phyloP scores from a whole-genome alignment of 2,888 invertebrate genomes.

The Pachliopta kotzebuea region DNA sequence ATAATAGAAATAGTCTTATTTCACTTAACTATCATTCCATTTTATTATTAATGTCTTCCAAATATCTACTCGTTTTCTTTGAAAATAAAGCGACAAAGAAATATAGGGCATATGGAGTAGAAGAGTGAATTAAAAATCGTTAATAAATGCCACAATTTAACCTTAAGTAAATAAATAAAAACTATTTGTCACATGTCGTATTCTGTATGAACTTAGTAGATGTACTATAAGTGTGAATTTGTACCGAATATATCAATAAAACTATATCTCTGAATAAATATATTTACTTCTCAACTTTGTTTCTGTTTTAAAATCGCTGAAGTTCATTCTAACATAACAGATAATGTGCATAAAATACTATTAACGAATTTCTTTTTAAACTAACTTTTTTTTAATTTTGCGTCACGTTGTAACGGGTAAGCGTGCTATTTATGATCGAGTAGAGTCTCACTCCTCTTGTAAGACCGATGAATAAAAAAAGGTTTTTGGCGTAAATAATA shows the following conservation, averaged over 20 bases:
- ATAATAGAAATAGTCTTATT: conserved; percentile 31
- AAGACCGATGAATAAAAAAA: no score
- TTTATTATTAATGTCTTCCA: conserved; percentile 25
- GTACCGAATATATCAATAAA: conserved; percentile 42
- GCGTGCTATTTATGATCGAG: no score
- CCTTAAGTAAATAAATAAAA: conserved; percentile 13
- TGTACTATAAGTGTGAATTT: conserved; percentile 35
- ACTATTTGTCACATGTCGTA: conserved; percentile 18
- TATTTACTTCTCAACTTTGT: conserved; percentile 37
- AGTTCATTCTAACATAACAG: no score
- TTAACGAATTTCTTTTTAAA: no score
- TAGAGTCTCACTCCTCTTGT: no score
- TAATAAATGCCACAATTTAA: neutral
- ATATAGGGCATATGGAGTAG: conserved; percentile 10
- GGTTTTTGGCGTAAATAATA: no score
- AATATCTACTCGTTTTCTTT: neutral
- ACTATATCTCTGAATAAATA: conserved; percentile 46
- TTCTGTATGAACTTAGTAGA: conserved; percentile 23
- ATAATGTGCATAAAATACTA: no score
- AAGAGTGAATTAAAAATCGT: conserved; percentile 10
- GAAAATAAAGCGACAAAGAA: neutral
- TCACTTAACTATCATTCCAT: conserved; percentile 18
- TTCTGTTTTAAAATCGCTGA: conserved; percentile 8
- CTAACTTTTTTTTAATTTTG: no score
- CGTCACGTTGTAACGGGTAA: no score